Evolutionary conservation across 2,113 vertebrate species (phyloP).

Genomic region (Ivindomyrus marchei): DNA sequence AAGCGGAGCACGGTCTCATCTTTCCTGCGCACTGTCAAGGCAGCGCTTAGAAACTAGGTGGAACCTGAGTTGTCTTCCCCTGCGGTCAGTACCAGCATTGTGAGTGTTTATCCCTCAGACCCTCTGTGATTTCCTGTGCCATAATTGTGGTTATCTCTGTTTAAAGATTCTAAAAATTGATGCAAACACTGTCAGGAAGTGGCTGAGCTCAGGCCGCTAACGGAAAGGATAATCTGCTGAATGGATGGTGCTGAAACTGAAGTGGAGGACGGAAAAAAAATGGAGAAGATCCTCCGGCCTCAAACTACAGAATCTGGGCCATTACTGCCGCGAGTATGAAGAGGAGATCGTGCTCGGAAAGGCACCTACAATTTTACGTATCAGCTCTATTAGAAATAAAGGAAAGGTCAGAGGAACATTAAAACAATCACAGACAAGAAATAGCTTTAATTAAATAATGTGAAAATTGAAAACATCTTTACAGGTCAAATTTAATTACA

Average conservation of each 20-base stretch:
- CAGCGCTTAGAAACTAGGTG: neutral
- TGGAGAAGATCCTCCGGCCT: neutral
- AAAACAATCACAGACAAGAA: slow-evolving; percentile 85
- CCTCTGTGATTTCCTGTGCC: neutral
- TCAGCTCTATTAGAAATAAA: neutral
- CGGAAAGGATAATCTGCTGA: neutral
- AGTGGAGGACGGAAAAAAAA: neutral
- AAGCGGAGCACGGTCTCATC: neutral
- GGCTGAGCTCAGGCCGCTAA: neutral
- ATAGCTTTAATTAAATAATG: slow-evolving; percentile 99
- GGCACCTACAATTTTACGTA: neutral
- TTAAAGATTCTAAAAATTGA: slow-evolving; percentile 5
- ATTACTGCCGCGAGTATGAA: neutral
- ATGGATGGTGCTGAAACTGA: neutral
- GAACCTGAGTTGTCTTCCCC: neutral
- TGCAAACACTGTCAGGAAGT: slow-evolving; percentile 10
- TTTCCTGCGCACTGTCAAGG: neutral
- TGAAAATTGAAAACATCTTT: slow-evolving; percentile 98
- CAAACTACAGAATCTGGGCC: neutral
- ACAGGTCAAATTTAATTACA: slow-evolving; percentile 95
- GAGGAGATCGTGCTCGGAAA: neutral
- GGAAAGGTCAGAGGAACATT: neutral
- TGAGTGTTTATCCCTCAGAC: neutral
- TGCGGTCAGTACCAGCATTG: neutral
- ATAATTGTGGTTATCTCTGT: slow-evolving; percentile 3